Conservation (phyloP, 2,888 invertebrate genomes). For the Trichogramma dendrolimi region DNA sequence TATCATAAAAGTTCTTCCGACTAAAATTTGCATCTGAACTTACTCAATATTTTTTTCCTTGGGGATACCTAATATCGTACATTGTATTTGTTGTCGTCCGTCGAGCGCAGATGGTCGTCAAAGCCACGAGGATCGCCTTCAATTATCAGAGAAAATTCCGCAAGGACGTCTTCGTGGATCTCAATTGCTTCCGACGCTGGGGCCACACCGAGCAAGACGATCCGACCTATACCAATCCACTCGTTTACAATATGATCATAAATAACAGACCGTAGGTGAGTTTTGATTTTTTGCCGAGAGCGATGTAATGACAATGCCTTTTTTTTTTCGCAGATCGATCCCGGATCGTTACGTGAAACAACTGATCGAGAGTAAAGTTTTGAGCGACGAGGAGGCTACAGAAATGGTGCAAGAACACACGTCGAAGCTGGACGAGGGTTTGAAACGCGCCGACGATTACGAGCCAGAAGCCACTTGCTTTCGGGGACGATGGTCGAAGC, state of each 20-base stretch:
- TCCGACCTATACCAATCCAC: conserved; percentile 93
- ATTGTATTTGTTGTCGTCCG: too few relatives aligned
- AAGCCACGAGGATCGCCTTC: conserved; percentile 80
- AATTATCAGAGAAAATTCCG: conserved; percentile 83
- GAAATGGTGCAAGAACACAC: conserved; percentile 61
- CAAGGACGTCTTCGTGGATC: conserved; percentile 86
- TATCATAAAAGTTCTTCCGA: too few relatives aligned
- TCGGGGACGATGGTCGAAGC: conserved; percentile 63
- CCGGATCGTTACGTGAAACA: conserved; percentile 77
- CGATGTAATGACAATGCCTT: not conserved
- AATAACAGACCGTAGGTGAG: conserved; percentile 62
- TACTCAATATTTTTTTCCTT: too few relatives aligned
- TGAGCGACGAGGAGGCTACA: conserved; percentile 61
- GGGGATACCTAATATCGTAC: too few relatives aligned
- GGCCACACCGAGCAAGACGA: conserved; percentile 98
- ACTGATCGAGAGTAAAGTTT: conserved; percentile 60
- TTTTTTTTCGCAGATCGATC: conserved; percentile 61
- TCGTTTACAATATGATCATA: conserved; percentile 72
- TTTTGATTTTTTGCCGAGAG: not conserved
- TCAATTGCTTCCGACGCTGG: conserved; percentile 88
- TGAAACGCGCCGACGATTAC: conserved; percentile 61
- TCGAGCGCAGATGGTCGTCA: conserved; percentile 65
- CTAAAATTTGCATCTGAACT: too few relatives aligned
- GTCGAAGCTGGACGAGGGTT: conserved; percentile 64
- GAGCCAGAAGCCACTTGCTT: conserved; percentile 52